A percentile compares a stretch with the other conserved stretches of the same genome.
These are phyloP conservation scores for Lacerta bilineata DNA, from an alignment of 2,797 vertebrate genomes.

Conservation along the genomic window DNA sequence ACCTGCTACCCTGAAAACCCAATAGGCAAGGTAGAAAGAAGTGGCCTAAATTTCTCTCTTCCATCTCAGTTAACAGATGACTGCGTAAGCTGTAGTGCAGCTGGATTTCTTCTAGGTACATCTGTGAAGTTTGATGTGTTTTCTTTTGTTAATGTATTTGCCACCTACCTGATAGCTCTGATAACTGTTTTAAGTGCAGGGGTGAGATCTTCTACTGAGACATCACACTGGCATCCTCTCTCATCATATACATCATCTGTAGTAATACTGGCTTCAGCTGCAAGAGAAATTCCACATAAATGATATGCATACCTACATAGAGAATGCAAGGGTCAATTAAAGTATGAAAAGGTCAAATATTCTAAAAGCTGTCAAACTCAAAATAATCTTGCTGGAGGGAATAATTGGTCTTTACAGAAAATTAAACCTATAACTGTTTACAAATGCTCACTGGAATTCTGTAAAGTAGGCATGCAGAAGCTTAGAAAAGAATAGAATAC, in stretches of 20 bases:
- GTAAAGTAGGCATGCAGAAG: too few relatives aligned
- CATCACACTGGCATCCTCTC: slow-evolving; percentile 94
- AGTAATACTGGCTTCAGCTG: slow-evolving; percentile 90
- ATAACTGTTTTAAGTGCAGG: slow-evolving; percentile 95
- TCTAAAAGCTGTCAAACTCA: too few relatives aligned
- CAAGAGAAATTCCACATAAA: slow-evolving; percentile 66
- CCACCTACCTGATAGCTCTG: slow-evolving; percentile 93
- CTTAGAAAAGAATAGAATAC: too few relatives aligned
- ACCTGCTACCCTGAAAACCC: neutral
- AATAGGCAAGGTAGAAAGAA: neutral
- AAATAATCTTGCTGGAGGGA: too few relatives aligned
- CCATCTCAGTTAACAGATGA: neutral
- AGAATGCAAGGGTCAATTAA: neutral
- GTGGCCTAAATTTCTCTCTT: neutral
- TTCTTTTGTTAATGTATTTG: slow-evolving; percentile 33
- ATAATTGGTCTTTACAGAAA: neutral
- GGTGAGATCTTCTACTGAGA: slow-evolving; percentile 95
- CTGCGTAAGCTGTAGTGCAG: neutral
- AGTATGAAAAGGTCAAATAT: too few relatives aligned
- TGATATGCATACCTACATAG: slow-evolving; percentile 10
- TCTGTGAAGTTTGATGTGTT: slow-evolving; percentile 25
- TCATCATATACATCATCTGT: slow-evolving; percentile 93
- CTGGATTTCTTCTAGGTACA: neutral
- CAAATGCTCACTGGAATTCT: too few relatives aligned
- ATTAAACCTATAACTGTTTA: neutral